A percentile compares a stretch with the other conserved stretches of the same genome.
Conservation (phyloP, 2,797 vertebrate species). For the Lateolabrax maculatus region DNA sequence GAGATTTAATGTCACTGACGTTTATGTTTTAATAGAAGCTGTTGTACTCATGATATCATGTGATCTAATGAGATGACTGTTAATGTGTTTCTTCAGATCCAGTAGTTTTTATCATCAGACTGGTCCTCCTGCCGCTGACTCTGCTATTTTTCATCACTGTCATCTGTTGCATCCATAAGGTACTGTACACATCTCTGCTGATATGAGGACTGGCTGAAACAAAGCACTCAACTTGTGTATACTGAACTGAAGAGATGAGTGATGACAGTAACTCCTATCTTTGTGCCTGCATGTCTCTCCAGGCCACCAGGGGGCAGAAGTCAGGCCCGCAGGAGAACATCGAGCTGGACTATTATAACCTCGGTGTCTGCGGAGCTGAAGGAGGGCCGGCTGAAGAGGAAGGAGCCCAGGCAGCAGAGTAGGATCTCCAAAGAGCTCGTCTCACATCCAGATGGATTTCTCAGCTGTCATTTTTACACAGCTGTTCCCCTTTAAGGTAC, state of each 20-base stretch:
- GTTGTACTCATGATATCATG: not conserved
- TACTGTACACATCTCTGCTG: not conserved
- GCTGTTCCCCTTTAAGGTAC: no score
- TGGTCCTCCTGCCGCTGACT: not conserved
- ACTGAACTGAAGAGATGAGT: not conserved
- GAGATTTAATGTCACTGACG: not conserved
- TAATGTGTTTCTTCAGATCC: conserved; percentile 6
- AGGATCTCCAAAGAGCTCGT: not conserved
- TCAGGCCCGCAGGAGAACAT: no score
- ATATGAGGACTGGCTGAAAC: not conserved
- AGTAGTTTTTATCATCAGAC: not conserved
- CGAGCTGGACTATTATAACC: not conserved
- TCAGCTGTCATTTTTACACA: no score
- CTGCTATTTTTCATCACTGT: not conserved
- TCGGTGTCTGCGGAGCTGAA: not conserved
- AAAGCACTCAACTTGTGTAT: not conserved
- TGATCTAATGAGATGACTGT: not conserved
- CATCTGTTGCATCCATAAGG: not conserved
- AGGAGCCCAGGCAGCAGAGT: not conserved
- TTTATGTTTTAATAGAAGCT: not conserved
- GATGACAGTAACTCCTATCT: not conserved
- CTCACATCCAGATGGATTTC: not conserved
- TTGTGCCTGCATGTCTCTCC: conserved; percentile 4
- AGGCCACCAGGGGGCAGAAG: conserved; percentile 4
- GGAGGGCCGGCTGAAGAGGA: not conserved